Base-by-base conservation (phyloP, 2,797 vertebrate species). In the Acrocephalus scirpaceus region DNA sequence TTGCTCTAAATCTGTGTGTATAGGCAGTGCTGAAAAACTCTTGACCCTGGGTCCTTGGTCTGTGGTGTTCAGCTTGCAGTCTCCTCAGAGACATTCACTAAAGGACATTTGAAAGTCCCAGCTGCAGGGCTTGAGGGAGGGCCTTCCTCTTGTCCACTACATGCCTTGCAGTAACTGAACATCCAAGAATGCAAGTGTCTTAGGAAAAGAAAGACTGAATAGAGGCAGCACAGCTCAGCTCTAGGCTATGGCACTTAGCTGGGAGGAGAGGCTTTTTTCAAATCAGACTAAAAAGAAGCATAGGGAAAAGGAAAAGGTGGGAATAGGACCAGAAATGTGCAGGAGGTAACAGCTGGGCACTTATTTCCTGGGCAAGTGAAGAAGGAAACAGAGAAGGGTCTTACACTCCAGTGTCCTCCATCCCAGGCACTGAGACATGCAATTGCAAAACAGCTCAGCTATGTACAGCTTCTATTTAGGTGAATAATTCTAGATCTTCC, bases 101-200 rank as follows among this genome's bases (percentile, higher is more conserved):
- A 86, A 57, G 8, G 15, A 27, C n/a, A 42, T 60, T 21, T 64
- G 36, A 74, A 67, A 47, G 14, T 9, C 38, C 13, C 45, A 47
- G 3, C 11, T 0, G 0, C 21, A n/a, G 42, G 13, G 3, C 7
- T 21, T 40, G 13, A 7, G 4, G 8, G 12, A 2, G 18, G 13
- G 0, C 20, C 8, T 61, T 54, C 20, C 22, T 85, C 26, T 40
- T 0, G 0, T 30, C 29, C 50, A 64, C 11, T 16, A 13, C 9
- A 13, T 18, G 30, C 12, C 53, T 60, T 70, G 32, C 0, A 0
- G 36, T 61, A 58, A 62, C 10, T 62, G 47, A 25, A 38, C 16
- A 47, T 44, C 14, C 25, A 75, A 48, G 15, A 88, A 48, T n/a
- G 14, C 13, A 74, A 32, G 11, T 20, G 26, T 56, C 57, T 32